phyloP scores from a whole-genome alignment of 2,888 invertebrate species.

The Abrostola triplasia region DNA sequence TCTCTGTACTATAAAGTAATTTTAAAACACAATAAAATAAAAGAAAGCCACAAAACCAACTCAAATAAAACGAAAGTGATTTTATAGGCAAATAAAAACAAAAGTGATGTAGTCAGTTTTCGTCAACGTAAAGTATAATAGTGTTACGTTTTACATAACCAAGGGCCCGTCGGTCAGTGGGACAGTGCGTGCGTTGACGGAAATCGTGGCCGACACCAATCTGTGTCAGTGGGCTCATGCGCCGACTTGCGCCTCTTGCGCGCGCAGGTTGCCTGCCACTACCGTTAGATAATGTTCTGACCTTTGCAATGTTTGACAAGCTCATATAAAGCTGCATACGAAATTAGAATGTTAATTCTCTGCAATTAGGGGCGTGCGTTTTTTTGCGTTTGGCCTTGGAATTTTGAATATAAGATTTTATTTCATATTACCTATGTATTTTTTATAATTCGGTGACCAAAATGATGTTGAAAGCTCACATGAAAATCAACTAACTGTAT shows the following conservation, averaged over 20 bases:
- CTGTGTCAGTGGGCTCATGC: conserved; percentile 74
- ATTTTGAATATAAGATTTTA: too few species aligned
- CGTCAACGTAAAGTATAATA: conserved; percentile 51
- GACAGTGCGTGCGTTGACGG: conserved; percentile 62
- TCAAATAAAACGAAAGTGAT: conserved; percentile 24
- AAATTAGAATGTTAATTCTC: neutral
- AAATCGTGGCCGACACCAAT: conserved; percentile 58
- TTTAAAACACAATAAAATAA: conserved; percentile 7
- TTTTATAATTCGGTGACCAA: too few species aligned
- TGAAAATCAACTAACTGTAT: too few species aligned
- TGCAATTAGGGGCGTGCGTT: neutral
- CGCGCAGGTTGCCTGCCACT: conserved; percentile 45
- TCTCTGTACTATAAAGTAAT: conserved; percentile 24
- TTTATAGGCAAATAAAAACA: conserved; percentile 32
- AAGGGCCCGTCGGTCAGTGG: conserved; percentile 74
- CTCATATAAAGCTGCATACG: conserved; percentile 19
- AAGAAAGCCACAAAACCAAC: conserved; percentile 20
- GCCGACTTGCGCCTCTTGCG: conserved; percentile 15
- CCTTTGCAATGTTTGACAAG: conserved; percentile 73
- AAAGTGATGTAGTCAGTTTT: conserved; percentile 40
- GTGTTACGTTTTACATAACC: conserved; percentile 64
- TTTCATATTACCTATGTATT: too few species aligned
- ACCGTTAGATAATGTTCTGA: conserved; percentile 79
- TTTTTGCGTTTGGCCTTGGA: neutral
- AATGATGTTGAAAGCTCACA: too few species aligned